These are phyloP conservation scores for Epinotia ramella DNA, from an alignment of 2,888 invertebrate genomes.

Conservation along the genomic window DNA sequence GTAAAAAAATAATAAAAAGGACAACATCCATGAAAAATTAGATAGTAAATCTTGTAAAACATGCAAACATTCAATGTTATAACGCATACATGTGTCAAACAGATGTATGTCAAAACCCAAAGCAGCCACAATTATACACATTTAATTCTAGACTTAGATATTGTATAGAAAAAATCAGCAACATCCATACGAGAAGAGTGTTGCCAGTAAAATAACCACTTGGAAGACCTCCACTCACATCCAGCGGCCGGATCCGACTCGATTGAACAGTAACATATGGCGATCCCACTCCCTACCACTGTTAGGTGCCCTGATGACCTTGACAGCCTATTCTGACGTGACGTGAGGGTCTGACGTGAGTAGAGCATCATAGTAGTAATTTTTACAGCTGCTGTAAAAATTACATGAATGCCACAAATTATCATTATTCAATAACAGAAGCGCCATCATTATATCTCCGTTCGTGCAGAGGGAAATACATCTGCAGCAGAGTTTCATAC, in stretches of 20 bases:
- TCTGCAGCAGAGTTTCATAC: constrained; percentile 89
- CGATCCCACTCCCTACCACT: neutral
- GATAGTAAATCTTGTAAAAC: neutral
- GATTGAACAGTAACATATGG: neutral
- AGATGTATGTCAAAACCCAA: constrained; percentile 1
- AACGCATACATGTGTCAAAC: neutral
- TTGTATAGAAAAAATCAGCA: neutral
- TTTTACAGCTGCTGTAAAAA: neutral
- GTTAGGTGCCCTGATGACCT: neutral
- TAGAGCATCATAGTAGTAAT: neutral
- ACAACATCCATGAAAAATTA: neutral
- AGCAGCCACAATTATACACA: neutral
- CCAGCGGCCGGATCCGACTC: neutral
- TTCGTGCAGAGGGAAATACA: constrained; percentile 88
- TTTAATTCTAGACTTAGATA: neutral
- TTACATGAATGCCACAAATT: neutral
- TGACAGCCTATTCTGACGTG: neutral
- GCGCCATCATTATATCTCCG: constrained; percentile 56
- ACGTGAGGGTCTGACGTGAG: neutral
- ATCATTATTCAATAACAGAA: constrained; percentile 46
- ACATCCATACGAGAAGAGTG: neutral
- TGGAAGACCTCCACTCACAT: no score
- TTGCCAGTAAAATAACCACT: neutral
- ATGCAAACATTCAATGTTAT: neutral
- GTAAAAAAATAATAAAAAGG: neutral